These are phyloP conservation scores for Ptychodera flava DNA, from an alignment of 35 echinoderm and acorn worm species.

Conservation along the genomic window DNA sequence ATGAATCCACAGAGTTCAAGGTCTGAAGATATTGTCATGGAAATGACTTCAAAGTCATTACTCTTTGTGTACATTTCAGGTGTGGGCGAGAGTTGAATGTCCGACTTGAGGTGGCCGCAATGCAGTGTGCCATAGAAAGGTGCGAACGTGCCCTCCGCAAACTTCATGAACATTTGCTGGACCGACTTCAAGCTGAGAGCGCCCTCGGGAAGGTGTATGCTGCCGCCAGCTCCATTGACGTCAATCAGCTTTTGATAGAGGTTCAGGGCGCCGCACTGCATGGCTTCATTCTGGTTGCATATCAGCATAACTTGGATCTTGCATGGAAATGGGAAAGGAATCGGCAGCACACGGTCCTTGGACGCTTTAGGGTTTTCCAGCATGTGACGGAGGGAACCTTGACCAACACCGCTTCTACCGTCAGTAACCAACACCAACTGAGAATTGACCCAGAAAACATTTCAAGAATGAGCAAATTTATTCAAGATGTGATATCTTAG, in stretches of 20 bases:
- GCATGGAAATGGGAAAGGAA: constrained; percentile 67
- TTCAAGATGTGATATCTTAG: no score
- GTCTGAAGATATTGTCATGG: constrained; percentile 34
- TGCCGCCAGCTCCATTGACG: constrained; percentile 42
- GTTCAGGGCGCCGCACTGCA: constrained; percentile 27
- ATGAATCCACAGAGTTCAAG: constrained; percentile 85
- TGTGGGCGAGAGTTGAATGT: constrained; percentile 70
- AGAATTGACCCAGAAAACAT: not conserved
- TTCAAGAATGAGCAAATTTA: no score
- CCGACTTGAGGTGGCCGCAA: constrained; percentile 79
- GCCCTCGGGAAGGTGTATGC: constrained; percentile 43
- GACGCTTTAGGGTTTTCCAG: constrained; percentile 37
- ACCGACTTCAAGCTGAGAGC: constrained; percentile 38
- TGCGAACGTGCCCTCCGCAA: constrained; percentile 34
- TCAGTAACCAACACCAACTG: constrained; percentile 85
- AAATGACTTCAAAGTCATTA: constrained; percentile 38
- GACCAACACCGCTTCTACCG: constrained; percentile 71
- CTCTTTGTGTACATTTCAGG: constrained; percentile 30
- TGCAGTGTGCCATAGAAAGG: constrained; percentile 45
- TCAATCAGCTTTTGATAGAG: constrained; percentile 69
- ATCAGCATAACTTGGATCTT: constrained; percentile 68
- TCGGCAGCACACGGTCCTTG: constrained; percentile 21
- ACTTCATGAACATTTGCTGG: constrained; percentile 44
- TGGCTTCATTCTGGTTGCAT: constrained; percentile 39
- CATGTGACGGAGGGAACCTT: constrained; percentile 55